These are phyloP conservation scores for Oscheius sp. DNA, from an alignment of 2,888 invertebrate species.

Conservation along the genomic window DNA sequence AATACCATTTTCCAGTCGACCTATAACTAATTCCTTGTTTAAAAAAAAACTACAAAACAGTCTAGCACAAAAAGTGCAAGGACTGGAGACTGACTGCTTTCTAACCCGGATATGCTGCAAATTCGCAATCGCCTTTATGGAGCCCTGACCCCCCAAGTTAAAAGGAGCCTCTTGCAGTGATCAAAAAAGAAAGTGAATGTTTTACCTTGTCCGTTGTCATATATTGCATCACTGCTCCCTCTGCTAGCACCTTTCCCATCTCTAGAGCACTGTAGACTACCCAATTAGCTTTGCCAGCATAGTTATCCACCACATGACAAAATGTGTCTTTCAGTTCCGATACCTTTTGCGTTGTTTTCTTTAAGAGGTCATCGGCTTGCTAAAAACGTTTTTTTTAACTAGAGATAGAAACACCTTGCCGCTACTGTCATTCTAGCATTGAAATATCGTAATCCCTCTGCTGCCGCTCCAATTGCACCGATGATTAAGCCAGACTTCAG, in stretches of 20 bases:
- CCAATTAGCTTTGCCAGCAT: neutral
- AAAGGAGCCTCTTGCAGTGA: neutral
- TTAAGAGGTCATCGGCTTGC: neutral
- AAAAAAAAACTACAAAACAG: conserved; percentile 7
- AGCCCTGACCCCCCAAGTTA: neutral
- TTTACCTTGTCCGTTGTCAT: neutral
- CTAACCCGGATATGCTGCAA: neutral
- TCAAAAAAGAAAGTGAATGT: neutral
- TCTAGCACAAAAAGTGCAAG: conserved; percentile 1
- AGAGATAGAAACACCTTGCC: neutral
- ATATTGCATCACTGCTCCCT: conserved; percentile 18
- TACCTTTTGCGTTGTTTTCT: neutral
- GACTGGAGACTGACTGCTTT: neutral
- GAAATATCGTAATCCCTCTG: conserved; percentile 1
- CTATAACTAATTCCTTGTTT: neutral
- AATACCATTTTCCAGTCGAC: conserved; percentile 1
- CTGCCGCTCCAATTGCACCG: conserved; percentile 3
- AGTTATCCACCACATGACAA: neutral
- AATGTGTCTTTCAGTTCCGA: conserved; percentile 1
- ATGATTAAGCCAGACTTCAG: neutral
- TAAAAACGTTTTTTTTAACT: neutral
- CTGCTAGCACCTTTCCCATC: conserved; percentile 1
- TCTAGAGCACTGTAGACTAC: neutral
- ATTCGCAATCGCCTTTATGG: neutral
- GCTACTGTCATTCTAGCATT: neutral